Percentiles rank a stretch among this genome's conserved stretches.
Evolutionary conservation across 2,797 vertebrate species (phyloP).

Genomic region (Myripristis jacobus): DNA sequence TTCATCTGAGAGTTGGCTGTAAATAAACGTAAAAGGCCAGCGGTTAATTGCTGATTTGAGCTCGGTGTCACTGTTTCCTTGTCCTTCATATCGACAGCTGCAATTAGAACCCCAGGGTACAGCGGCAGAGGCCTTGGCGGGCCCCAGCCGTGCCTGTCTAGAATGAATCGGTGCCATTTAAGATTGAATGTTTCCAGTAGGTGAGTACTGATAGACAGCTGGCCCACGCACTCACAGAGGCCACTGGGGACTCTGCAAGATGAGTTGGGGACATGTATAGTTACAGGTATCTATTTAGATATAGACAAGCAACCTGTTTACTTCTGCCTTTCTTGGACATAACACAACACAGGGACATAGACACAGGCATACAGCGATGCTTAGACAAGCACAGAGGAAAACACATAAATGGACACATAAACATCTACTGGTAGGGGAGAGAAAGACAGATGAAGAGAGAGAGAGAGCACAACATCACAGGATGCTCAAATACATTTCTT

Average conservation of each 20-base stretch:
- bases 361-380: background rate
- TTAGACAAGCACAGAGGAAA: constrained; percentile 11
- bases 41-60: constrained; percentile 50
- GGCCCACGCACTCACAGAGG: background rate
- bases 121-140: constrained; percentile 9
- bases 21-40: constrained; percentile 49
- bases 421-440: background rate
- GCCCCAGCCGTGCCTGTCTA: constrained; percentile 5
- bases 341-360: constrained; percentile 24
- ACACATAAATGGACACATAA: background rate
- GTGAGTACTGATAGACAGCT: constrained; percentile 45
- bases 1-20: constrained; percentile 20
- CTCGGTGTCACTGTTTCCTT: constrained; percentile 29
- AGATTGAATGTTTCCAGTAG: constrained; percentile 34
- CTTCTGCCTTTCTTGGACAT: constrained; percentile 31
- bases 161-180: constrained; percentile 47
- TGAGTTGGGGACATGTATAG: constrained; percentile 50
- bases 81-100: constrained; percentile 42
- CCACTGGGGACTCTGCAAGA: constrained; percentile 35
- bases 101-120: constrained; percentile 40
- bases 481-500: background rate
- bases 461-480: background rate
- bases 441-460: background rate
- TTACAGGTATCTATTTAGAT: constrained; percentile 57
- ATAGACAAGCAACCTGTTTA: constrained; percentile 67